Conservation (phyloP, 2,797 vertebrate species). For the Sarcoramphus papa region DNA sequence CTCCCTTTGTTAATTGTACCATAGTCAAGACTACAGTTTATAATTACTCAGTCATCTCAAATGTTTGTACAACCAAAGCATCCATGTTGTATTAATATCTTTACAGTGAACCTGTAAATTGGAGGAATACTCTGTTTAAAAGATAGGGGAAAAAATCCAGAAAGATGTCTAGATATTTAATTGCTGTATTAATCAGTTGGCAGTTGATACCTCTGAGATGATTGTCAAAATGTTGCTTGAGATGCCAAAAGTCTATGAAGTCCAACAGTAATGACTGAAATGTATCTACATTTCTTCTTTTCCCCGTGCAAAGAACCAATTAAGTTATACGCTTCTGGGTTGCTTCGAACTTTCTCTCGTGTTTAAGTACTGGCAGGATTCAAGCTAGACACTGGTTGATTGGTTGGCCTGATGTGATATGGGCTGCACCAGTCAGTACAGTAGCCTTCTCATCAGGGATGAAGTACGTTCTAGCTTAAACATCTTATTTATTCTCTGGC, state of each 20-base stretch:
- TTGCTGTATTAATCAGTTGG: conserved; percentile 2
- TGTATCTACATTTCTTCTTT: neutral
- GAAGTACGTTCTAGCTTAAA: neutral
- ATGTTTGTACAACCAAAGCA: neutral
- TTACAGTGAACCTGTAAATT: neutral
- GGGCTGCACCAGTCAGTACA: neutral
- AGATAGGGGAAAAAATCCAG: neutral
- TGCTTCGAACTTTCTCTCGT: neutral
- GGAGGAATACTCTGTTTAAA: neutral
- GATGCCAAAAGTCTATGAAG: neutral
- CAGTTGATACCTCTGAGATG: neutral
- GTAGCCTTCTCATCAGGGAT: neutral
- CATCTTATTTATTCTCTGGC: neutral
- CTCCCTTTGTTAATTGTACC: neutral
- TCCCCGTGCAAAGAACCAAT: neutral
- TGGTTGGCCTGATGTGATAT: neutral
- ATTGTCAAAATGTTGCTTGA: neutral
- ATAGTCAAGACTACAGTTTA: neutral
- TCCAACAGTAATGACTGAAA: neutral
- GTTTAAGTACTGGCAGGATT: neutral
- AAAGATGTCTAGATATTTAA: neutral
- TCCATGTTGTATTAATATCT: neutral
- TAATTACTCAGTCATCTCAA: neutral
- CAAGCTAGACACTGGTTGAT: neutral
- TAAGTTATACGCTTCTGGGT: neutral